Base-by-base conservation (phyloP, 2,888 invertebrate species). In the Hyles lineata region DNA sequence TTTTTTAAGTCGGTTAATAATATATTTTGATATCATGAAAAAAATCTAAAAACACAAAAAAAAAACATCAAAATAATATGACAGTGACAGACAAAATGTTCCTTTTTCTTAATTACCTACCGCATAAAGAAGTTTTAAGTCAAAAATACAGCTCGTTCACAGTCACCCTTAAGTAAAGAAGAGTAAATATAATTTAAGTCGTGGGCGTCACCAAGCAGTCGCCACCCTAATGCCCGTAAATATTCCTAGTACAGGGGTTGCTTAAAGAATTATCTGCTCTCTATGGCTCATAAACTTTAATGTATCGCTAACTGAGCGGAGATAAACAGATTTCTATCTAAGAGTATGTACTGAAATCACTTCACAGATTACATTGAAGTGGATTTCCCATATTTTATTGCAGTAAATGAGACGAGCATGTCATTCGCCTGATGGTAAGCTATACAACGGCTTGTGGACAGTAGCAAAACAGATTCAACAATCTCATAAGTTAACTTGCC, bases 201-300 rank as follows among this genome's bases (percentile, higher is more conserved):
- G 77, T 78, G 77, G 88, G 88, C 83, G 87, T 60, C 32, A 35
- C 70, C 55, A 19, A 78, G 63, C 32, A 79, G 79, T 82, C 79
- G 76, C 78, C 81, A 79, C 83, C 84, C 82, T 73, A 82, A 81
- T 79, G 75, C 77, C 78, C 82, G 82, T 83, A 83, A 80, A 85
- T 83, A 83, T 81, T 79, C 74, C 76, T 77, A 77, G 79, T 78
- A 76, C 76, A 78, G 83, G 88, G 87, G 85, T 78, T 82, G 83
- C 78, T 81, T 77, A 77, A 74, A 79, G 78, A 84, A 84, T 84
- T 88, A 89, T 91, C 89, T 87, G 76, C 83, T 80, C 83, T 83
- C 85, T 84, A 84, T 86, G 86, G 85, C 74, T 83, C 90, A 89
- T 90, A 90, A 90, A 91, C 75, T 87, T 85, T 89, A 88, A 90